Conservation (phyloP, 2,888 invertebrate genomes). For the Cheiracanthium punctorium region DNA sequence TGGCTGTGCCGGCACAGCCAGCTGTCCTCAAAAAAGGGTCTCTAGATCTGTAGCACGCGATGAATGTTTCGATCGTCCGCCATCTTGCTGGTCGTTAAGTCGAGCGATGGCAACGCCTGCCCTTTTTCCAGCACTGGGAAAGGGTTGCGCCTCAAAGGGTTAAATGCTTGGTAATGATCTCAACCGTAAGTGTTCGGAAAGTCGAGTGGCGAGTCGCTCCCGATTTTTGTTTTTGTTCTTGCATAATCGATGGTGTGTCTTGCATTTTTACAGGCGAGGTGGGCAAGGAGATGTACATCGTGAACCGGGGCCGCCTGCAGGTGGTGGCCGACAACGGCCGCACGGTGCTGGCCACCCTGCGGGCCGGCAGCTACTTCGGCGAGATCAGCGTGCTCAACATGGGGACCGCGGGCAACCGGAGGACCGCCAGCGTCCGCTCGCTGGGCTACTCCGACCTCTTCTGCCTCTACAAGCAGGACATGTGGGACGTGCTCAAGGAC, state of each 20-base stretch:
- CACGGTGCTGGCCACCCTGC: constrained; percentile 96
- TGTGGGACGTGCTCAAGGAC: constrained; percentile 99
- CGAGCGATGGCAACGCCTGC: no score
- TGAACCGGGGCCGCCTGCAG: constrained; percentile 95
- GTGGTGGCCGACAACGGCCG: constrained; percentile 96
- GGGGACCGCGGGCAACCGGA: constrained; percentile 99
- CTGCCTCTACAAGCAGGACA: constrained; percentile 96
- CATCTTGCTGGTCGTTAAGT: no score
- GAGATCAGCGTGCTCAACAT: constrained; percentile 99
- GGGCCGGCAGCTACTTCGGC: constrained; percentile 99
- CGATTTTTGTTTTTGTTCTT: no score
- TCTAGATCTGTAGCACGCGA: no score
- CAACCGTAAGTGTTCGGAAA: no score
- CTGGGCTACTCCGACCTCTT: constrained; percentile 99
- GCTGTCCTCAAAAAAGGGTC: no score
- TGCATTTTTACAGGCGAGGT: constrained; percentile 86
- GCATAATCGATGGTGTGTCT: neutral
- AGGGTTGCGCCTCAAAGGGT: no score
- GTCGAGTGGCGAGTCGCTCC: no score
- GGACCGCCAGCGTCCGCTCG: constrained; percentile 97
- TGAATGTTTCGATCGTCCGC: no score
- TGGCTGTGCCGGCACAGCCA: no score
- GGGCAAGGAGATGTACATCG: constrained; percentile 99
- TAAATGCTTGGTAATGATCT: no score
- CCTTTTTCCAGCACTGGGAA: no score